These are phyloP conservation scores for Polyommatus iphigenia DNA, from an alignment of 2,888 invertebrate genomes.

Conservation along the genomic window DNA sequence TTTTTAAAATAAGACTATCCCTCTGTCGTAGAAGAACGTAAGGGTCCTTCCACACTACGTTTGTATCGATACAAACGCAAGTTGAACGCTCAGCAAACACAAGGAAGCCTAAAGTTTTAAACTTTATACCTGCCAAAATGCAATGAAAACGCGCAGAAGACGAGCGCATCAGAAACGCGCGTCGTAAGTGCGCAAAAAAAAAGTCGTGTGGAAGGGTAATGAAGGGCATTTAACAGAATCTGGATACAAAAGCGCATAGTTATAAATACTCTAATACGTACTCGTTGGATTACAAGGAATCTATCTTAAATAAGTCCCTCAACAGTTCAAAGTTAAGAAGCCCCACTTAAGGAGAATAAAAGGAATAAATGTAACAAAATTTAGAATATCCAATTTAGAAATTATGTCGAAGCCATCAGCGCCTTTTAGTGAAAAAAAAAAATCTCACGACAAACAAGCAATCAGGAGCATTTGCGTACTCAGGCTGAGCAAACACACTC, in stretches of 20 bases:
- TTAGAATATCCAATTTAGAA: conserved; percentile 43
- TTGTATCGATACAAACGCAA: no score
- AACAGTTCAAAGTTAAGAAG: not conserved
- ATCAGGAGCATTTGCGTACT: conserved; percentile 74
- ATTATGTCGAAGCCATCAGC: conserved; percentile 38
- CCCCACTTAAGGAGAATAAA: conserved; percentile 31
- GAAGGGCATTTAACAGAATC: not conserved
- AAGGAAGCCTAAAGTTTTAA: no score
- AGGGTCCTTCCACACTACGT: no score
- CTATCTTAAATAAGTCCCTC: not conserved
- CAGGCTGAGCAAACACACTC: conserved; percentile 62
- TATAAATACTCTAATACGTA: not conserved
- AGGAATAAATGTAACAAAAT: conserved; percentile 42
- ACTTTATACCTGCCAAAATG: no score
- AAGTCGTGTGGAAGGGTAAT: no score
- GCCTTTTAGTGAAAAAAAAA: conserved; percentile 61
- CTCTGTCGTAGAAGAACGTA: not conserved
- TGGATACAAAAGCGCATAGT: not conserved
- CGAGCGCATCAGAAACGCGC: no score
- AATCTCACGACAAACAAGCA: conserved; percentile 71
- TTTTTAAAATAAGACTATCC: not conserved
- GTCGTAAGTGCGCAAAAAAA: no score
- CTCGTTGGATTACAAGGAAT: not conserved
- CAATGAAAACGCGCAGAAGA: no score
- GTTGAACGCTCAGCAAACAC: no score